These are phyloP conservation scores for Rhopalosiphum padi DNA, from an alignment of 1,140 invertebrate species.

Conservation along the genomic window DNA sequence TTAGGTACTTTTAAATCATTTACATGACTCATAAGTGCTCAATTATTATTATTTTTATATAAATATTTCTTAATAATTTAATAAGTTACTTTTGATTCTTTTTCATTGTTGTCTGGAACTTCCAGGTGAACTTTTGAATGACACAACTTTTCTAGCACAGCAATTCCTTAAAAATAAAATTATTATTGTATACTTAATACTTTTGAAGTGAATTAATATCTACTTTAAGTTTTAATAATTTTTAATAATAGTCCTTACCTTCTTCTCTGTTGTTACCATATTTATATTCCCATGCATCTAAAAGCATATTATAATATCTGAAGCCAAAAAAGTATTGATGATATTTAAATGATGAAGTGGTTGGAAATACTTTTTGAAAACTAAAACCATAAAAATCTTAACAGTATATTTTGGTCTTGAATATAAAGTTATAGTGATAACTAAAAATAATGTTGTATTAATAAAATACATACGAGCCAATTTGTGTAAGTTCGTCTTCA, in stretches of 20 bases:
- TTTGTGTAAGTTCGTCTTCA: slow-evolving; percentile 88
- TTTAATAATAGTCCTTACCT: slow-evolving; percentile 64
- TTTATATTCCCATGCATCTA: slow-evolving; percentile 89
- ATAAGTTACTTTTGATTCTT: slow-evolving; percentile 45
- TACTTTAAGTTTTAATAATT: neutral
- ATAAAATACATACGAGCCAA: slow-evolving; percentile 65
- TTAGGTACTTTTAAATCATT: neutral
- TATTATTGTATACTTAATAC: no score
- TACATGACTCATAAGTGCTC: neutral
- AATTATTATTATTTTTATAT: neutral
- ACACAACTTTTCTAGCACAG: slow-evolving; percentile 34
- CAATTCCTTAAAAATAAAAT: slow-evolving; percentile 35
- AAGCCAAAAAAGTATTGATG: slow-evolving; percentile 83
- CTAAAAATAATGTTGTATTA: neutral
- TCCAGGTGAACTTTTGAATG: slow-evolving; percentile 21
- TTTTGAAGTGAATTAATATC: no score
- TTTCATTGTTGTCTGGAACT: slow-evolving; percentile 7
- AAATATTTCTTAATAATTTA: neutral
- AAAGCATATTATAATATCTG: slow-evolving; percentile 91
- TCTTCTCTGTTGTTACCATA: slow-evolving; percentile 73
- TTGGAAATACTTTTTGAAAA: slow-evolving; percentile 90
- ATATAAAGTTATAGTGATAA: neutral
- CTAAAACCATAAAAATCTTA: slow-evolving; percentile 61
- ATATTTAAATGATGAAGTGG: slow-evolving; percentile 77
- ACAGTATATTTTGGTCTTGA: neutral